Evolutionary conservation across 2,797 vertebrate species (phyloP).

Genomic region (Eidolon dupreanum): DNA sequence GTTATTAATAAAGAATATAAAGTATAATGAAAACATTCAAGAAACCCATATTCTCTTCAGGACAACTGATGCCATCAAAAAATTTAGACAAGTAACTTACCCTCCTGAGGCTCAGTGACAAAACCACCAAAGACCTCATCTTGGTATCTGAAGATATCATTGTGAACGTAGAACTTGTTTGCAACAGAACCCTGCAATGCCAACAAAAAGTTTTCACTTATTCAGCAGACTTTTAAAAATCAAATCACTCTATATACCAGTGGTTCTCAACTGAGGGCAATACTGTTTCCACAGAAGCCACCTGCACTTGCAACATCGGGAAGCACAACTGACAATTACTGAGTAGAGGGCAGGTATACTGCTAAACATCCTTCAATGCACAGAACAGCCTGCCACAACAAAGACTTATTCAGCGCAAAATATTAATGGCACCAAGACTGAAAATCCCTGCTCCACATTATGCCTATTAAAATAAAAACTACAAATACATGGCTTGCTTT

Average conservation of each 20-base stretch:
- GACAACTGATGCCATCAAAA: not conserved
- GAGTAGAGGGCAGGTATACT: not conserved
- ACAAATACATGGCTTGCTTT: not conserved
- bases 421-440: not conserved
- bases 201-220: constrained; percentile 53
- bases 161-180: constrained; percentile 99
- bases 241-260: not conserved
- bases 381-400: not conserved
- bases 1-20: not conserved
- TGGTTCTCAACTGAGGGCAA: not conserved
- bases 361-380: not conserved
- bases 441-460: not conserved
- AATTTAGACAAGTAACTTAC: constrained; percentile 67
- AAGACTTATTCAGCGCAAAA: not conserved
- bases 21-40: not conserved
- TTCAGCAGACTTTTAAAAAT: not conserved
- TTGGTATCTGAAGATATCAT: constrained; percentile 98
- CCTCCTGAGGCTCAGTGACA: constrained; percentile 96
- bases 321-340: not conserved
- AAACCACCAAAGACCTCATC: constrained; percentile 98
- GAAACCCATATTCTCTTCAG: not conserved
- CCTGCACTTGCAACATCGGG: rapidly evolving
- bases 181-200: constrained; percentile 94
- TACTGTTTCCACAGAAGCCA: not conserved
- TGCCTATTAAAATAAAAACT: not conserved